Conservation (phyloP, 2,888 invertebrate species). For the Agrotis segetum region DNA sequence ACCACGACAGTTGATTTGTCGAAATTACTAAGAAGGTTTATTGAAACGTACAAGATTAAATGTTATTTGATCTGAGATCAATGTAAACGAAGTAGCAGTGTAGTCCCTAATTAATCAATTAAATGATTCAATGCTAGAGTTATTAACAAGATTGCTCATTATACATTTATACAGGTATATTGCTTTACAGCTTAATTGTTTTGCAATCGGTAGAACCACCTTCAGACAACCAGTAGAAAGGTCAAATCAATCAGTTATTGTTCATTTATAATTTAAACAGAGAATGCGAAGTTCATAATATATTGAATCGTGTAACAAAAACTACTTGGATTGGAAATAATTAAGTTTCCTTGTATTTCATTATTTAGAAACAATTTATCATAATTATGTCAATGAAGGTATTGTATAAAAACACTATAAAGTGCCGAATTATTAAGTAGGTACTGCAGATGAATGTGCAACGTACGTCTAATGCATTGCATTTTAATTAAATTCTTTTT, state of each 20-base stretch:
- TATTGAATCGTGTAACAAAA: constrained; percentile 50
- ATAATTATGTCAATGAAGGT: constrained; percentile 52
- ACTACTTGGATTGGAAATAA: constrained; percentile 46
- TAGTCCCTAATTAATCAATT: constrained; percentile 47
- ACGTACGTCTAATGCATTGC: not conserved
- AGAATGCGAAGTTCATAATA: constrained; percentile 48
- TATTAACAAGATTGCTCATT: constrained; percentile 38
- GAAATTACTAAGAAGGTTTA: not conserved
- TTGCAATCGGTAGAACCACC: constrained; percentile 51
- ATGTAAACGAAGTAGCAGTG: constrained; percentile 35
- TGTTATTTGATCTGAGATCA: not conserved
- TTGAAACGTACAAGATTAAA: not conserved
- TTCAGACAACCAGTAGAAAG: constrained; percentile 64
- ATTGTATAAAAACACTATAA: constrained; percentile 41
- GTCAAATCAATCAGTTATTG: constrained; percentile 65
- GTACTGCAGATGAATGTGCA: constrained; percentile 17
- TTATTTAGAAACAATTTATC: constrained; percentile 58
- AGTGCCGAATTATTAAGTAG: constrained; percentile 3
- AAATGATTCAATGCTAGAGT: constrained; percentile 52
- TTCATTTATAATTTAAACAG: constrained; percentile 55
- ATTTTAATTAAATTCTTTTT: constrained; percentile 11
- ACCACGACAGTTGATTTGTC: not conserved
- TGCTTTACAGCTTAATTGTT: constrained; percentile 55
- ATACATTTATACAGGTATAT: constrained; percentile 26
- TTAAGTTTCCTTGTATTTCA: constrained; percentile 54